Base-by-base conservation (phyloP, 2,797 vertebrate genomes). In the Percopsis omiscomaycus region DNA sequence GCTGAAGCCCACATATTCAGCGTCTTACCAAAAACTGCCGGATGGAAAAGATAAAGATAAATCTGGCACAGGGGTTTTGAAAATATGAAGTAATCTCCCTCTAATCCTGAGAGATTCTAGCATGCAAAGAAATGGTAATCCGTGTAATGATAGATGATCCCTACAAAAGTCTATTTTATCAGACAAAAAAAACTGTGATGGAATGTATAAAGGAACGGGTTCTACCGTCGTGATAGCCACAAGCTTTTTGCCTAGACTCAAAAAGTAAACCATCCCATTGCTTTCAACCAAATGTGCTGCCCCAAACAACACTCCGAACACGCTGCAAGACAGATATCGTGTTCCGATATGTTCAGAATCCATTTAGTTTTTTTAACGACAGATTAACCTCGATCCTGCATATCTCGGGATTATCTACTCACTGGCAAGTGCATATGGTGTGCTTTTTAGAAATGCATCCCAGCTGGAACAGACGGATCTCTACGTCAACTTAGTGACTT, bases 371-470 rank as follows among this genome's bases (percentile, higher is more conserved):
- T 84, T 73, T 86, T 88, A 86, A 86, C 78, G n/a, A 85, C 88
- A 87, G 91, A 93, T 92, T 92, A 92, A 90, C 85, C 86, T 84
- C 82, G 89, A 92, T 91, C 88, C 88, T 2, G 72, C 79, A 77
- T 86, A 86, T 89, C 80, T 84, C 54, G 45, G 86, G 89, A 92
- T 93, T 89, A 92, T 88, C 82, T 82, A 86, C 78, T 87, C 86
- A 72, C 69, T 86, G 86, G 88, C 82, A 82, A 87, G 83, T 90
- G 81, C 86, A 90, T 89, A 89, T 87, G 88, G 79, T 79, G 78
- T 77, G 80, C 78, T 86, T 86, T 77, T 80, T 77, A 48, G 60
- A 86, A 81, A 45, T 5, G 44, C 5, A 12, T 5, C 5, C 12
- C 14, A 13, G 13, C 14, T 4, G 11, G 47, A 13, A 72, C 70